Conservation (phyloP, 2,888 invertebrate species). For the Lochmaea crataegi region DNA sequence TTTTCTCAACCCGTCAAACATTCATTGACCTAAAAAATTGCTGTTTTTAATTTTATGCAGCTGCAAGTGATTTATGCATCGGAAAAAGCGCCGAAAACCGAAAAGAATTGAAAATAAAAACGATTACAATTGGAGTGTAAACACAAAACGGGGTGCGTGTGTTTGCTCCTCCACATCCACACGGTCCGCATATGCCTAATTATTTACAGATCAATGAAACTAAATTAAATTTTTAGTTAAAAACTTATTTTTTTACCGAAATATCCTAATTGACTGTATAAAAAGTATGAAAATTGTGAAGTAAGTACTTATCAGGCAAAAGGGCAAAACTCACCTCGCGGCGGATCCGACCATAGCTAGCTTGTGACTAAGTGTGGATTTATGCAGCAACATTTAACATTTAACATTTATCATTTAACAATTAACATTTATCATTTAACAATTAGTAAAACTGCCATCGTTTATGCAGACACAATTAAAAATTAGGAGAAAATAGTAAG, state of each 20-base stretch:
- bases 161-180: conserved; percentile 6
- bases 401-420: too few relatives aligned
- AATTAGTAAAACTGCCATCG: too few relatives aligned
- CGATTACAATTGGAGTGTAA: conserved; percentile 28
- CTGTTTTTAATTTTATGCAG: conserved; percentile 33
- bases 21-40: conserved; percentile 6
- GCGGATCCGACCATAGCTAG: too few relatives aligned
- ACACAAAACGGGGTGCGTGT: conserved; percentile 25
- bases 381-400: too few relatives aligned
- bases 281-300: not conserved
- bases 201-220: conserved; percentile 31
- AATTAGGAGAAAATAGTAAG: too few relatives aligned
- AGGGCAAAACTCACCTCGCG: too few relatives aligned
- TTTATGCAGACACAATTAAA: too few relatives aligned
- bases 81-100: conserved; percentile 27
- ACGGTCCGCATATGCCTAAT: conserved; percentile 26
- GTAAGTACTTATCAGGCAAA: too few relatives aligned
- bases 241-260: conserved; percentile 13
- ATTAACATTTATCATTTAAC: too few relatives aligned
- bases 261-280: not conserved
- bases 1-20: not conserved
- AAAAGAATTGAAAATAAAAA: conserved; percentile 26
- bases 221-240: conserved; percentile 22
- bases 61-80: conserved; percentile 31
- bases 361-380: too few relatives aligned